Evolutionary conservation across 2,888 invertebrate species (phyloP).

Genomic region (Dusona sp.): DNA sequence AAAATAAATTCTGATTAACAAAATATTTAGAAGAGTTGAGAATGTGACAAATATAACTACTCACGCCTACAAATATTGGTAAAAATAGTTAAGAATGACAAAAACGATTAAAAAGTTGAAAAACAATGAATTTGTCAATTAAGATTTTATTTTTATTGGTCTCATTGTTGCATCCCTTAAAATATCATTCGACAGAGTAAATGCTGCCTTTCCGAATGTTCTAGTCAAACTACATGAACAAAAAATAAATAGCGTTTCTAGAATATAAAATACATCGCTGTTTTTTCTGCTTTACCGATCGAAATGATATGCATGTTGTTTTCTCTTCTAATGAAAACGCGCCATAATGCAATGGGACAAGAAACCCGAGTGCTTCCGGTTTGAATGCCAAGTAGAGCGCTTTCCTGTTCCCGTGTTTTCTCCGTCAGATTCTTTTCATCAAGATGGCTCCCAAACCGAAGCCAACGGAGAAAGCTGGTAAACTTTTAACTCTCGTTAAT

Average conservation of each 20-base stretch:
- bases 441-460: conserved; percentile 95
- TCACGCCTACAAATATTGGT: background rate
- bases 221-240: background rate
- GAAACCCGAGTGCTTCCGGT: conserved; percentile 28
- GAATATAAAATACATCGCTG: background rate
- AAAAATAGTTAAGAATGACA: too few relatives aligned
- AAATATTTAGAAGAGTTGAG: background rate
- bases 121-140: too few relatives aligned
- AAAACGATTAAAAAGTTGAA: too few relatives aligned
- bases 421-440: conserved; percentile 81
- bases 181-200: too few relatives aligned
- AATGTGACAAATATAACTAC: background rate
- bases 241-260: background rate
- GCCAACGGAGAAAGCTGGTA: conserved; percentile 93
- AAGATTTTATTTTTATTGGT: too few relatives aligned
- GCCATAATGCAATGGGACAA: background rate
- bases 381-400: conserved; percentile 3
- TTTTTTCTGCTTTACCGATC: background rate
- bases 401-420: conserved; percentile 53
- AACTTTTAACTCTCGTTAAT: conserved; percentile 75
- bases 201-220: background rate
- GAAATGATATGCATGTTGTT: background rate
- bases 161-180: too few relatives aligned
- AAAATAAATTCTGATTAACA: background rate
- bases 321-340: background rate